Base-by-base conservation (phyloP, 2,113 vertebrate species). In the Pelvicachromis taeniatus region DNA sequence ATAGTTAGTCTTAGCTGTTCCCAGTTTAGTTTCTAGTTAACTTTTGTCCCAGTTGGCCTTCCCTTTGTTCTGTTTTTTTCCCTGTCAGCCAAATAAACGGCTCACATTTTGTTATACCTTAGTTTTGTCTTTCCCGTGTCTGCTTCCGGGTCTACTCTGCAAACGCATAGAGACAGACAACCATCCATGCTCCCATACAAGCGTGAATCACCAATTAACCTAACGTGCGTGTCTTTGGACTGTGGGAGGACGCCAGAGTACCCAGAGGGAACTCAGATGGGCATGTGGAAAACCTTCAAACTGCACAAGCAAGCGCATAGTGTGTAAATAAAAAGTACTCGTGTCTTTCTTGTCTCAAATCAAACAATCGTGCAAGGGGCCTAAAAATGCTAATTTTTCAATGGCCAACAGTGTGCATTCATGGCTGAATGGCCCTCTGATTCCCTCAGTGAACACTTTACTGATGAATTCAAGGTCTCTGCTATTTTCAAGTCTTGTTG, bases 21-120 rank as follows among this genome's bases (percentile, higher is more conserved):
- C 1, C 56, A 31, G 0, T 59, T 59, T 59, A 17, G 56, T 31
- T 17, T 59, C 1, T 26, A 31, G 0, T 59, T 59, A 31, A 17
- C 26, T 31, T 17, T 59, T 31, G 14, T 2, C 8, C 56, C 26
- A 31, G 56, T 26, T 50, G 16, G 19, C 48, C 48, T 50, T 52
- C 7, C 48, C 48, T 9, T 52, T 26, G 26, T 26, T 52, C 7
- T 52, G 8, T 19, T 50, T 26, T 50, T 16, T 17, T 33, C 2
- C 6, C 33, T 33, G 7, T 33, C 33, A 33, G 6, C 33, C 33
- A 33, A 33, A 33, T 33, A 33, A 33, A 2, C 6, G 7, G 16
- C 48, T 50, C 17, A 16, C 48, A 19, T 19, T 50, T 50, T 50
- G 48, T 50, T 50, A 50, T 50, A 50, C 48, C 16, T 9, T 50